Evolutionary conservation across 37 sponge, comb jelly and placozoan species (phyloP).

Genomic region (Hexactinellida sp.): DNA sequence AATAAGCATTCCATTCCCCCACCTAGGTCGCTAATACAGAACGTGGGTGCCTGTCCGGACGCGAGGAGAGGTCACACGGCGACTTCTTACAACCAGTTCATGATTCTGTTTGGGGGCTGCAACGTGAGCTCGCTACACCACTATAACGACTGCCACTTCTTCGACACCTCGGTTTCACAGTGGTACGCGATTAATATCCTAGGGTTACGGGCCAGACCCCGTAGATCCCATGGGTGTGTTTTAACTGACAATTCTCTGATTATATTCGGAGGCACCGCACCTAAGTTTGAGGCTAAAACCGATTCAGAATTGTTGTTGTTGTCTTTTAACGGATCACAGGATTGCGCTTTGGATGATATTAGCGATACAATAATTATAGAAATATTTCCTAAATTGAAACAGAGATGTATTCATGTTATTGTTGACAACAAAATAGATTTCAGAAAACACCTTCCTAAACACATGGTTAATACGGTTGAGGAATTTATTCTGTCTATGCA

Average conservation of each 20-base stretch:
- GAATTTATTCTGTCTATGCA: not conserved
- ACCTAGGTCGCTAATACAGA: not conserved
- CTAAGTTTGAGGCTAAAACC: slow-evolving; percentile 3
- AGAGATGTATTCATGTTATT: not conserved
- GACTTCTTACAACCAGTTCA: not conserved
- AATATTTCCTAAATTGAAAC: not conserved
- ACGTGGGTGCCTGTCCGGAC: not conserved
- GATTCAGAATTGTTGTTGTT: not conserved
- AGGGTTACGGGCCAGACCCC: not conserved
- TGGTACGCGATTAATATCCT: not conserved
- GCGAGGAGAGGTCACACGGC: not conserved
- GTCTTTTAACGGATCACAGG: not conserved
- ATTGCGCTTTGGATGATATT: not conserved
- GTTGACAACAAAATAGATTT: not conserved
- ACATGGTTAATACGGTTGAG: not conserved
- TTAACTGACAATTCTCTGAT: not conserved
- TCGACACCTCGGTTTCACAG: not conserved
- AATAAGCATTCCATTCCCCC: too few species aligned
- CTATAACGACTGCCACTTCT: not conserved
- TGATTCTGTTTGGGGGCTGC: not conserved
- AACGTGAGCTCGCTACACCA: not conserved
- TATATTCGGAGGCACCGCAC: not conserved
- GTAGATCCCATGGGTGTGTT: not conserved
- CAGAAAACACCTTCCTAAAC: not conserved
- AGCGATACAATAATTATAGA: slow-evolving; percentile 5